A percentile compares a stretch with the other conserved stretches of the same genome.
phyloP scores from a whole-genome alignment of 2,888 invertebrate species.

The Rhingia campestris region DNA sequence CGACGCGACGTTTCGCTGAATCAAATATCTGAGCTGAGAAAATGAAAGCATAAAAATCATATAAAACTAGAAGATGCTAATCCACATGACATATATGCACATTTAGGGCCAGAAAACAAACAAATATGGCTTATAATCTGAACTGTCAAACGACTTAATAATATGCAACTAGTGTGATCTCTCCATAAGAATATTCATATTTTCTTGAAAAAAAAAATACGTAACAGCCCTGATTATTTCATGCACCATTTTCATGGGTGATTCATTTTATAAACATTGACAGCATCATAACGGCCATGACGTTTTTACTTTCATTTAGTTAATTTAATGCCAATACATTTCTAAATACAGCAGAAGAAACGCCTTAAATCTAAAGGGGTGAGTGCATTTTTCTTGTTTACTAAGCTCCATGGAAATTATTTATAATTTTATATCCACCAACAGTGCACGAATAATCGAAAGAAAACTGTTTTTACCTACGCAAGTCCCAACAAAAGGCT shows the following conservation, averaged over 20 bases:
- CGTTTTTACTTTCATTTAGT: conserved; percentile 72
- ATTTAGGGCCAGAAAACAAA: no score
- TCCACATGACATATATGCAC: no score
- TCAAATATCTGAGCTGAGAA: no score
- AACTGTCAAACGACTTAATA: no score
- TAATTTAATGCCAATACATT: conserved; percentile 61
- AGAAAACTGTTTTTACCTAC: conserved; percentile 7
- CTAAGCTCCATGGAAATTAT: neutral
- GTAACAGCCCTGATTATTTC: conserved; percentile 42
- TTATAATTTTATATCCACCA: neutral
- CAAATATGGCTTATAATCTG: no score
- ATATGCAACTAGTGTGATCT: neutral
- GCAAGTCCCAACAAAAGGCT: conserved; percentile 47
- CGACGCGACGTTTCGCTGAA: no score
- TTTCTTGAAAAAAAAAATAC: neutral
- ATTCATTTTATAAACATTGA: conserved; percentile 73
- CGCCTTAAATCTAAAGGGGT: conserved; percentile 47
- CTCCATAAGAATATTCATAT: neutral
- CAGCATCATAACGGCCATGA: conserved; percentile 73
- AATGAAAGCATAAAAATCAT: no score
- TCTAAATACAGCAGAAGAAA: conserved; percentile 46
- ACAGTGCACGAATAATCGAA: conserved; percentile 6
- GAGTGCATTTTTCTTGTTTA: conserved; percentile 13
- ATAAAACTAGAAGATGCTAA: no score
- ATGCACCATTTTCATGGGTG: conserved; percentile 58